Base-by-base conservation (phyloP, 2,888 invertebrate genomes). In the Silvanus unidentatus region DNA sequence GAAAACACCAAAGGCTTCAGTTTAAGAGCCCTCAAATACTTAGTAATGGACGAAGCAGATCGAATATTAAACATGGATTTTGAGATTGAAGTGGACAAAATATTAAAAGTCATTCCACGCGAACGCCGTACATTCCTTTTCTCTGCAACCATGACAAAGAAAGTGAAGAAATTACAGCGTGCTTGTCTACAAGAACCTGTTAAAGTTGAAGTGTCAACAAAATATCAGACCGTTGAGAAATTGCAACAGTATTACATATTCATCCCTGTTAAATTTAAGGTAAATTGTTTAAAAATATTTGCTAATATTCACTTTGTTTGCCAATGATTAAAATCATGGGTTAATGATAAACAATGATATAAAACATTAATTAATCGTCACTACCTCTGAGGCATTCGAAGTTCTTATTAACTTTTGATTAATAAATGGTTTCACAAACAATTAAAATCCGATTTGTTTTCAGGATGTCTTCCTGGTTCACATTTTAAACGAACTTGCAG, bases 11-110 rank as follows among this genome's bases (percentile, higher is more conserved):
- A 97, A 73, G 99, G 99, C 14, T 99, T 99, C 67, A 92, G 86
- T 72, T 73, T 61, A 45, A 52, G 62, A 39, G 60, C 64, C 8
- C 44, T 66, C 30, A 66, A 66, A 53, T 66, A 55, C 47, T 55
- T 88, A 81, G 89, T 98, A 0, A 95, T 99, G 95, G 99, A 99
- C 61, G 99, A 99, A 80, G 99, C 99, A 0, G 99, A 99, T 73
- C 80, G 98, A 54, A 99, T 99, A 57, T 77, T 99, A 2, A 98
- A 98, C 69, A 94, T 97, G 95, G 99, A 99, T 68, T 99, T 99
- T 67, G 98, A 98, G 74, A 86, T 88, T 9, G 99, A 99, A 75
- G 86, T 97, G 0, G 94, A 97, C 70, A 97, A 97, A 74, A 97
- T 99, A 44, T 73, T 99, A 1, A 86, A 86, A 63, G 88, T 85